Percentiles rank a stretch among this genome's conserved stretches.
Conservation (phyloP, 2,888 invertebrate genomes). For the Pyrochroa serraticornis region DNA sequence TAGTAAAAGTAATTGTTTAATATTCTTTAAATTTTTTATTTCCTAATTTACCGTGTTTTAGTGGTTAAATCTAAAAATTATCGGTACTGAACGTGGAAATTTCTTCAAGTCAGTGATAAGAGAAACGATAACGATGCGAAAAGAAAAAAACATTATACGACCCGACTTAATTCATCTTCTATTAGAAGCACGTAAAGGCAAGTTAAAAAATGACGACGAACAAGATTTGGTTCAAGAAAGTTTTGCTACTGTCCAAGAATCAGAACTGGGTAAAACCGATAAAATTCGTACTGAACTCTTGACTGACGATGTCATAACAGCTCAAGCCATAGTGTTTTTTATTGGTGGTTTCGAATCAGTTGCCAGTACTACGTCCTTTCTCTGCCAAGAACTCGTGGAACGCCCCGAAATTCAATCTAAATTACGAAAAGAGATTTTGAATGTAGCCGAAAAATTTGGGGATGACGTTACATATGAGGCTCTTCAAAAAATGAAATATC, state of each 20-base stretch:
- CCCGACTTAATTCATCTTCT: constrained; percentile 62
- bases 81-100: constrained; percentile 34
- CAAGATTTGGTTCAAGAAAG: constrained; percentile 52
- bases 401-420: constrained; percentile 55
- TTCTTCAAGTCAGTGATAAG: constrained; percentile 57
- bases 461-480: constrained; percentile 38
- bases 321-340: constrained; percentile 62
- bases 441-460: neutral
- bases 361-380: constrained; percentile 58
- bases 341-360: constrained; percentile 60
- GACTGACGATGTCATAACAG: constrained; percentile 61
- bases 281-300: constrained; percentile 21
- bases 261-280: constrained; percentile 29
- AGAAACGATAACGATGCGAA: constrained; percentile 49
- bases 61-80: too few relatives aligned
- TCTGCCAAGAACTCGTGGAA: constrained; percentile 60
- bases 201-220: constrained; percentile 32
- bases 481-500: constrained; percentile 42
- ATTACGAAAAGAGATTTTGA: too few relatives aligned
- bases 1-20: neutral
- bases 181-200: constrained; percentile 58
- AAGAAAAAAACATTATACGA: constrained; percentile 56
- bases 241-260: constrained; percentile 47
- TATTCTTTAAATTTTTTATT: too few relatives aligned
- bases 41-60: too few relatives aligned